Evolutionary conservation across 2,797 vertebrate species (phyloP).

Genomic region (Natrix natrix): DNA sequence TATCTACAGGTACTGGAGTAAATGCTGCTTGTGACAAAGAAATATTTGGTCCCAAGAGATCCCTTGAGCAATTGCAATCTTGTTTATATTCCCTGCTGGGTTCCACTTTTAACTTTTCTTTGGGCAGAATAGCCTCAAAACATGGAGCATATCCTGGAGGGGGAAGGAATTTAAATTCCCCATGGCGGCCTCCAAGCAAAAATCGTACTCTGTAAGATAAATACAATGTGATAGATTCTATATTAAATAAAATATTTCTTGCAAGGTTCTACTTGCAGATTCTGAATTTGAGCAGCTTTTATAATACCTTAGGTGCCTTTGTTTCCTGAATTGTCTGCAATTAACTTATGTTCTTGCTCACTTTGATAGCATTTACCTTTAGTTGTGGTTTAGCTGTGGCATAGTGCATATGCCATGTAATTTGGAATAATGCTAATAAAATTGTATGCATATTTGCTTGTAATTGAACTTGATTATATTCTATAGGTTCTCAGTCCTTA

Average conservation of each 20-base stretch:
- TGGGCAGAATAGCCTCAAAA: slow-evolving; percentile 89
- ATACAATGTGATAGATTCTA: slow-evolving; percentile 23
- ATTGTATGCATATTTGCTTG: neutral
- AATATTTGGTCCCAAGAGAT: slow-evolving; percentile 85
- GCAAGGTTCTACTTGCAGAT: neutral
- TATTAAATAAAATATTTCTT: neutral
- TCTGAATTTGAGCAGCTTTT: neutral
- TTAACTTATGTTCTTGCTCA: neutral
- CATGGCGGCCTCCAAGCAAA: slow-evolving; percentile 90
- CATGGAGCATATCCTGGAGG: slow-evolving; percentile 92
- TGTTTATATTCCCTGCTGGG: slow-evolving; percentile 84
- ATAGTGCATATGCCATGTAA: neutral
- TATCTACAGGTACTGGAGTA: slow-evolving; percentile 91
- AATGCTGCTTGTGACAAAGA: slow-evolving; percentile 91
- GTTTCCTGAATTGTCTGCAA: neutral
- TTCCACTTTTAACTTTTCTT: slow-evolving; percentile 91
- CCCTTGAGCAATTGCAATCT: slow-evolving; percentile 79
- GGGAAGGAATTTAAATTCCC: slow-evolving; percentile 96
- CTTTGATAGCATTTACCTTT: neutral
- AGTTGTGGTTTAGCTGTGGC: neutral
- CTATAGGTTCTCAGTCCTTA: neutral
- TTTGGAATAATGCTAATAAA: neutral
- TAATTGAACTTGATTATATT: neutral
- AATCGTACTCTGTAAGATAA: slow-evolving; percentile 82
- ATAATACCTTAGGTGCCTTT: neutral